A percentile compares a stretch with the other conserved stretches of the same genome.
Conservation (phyloP, 2,797 vertebrate species). For the Rhynchonycteris naso region DNA sequence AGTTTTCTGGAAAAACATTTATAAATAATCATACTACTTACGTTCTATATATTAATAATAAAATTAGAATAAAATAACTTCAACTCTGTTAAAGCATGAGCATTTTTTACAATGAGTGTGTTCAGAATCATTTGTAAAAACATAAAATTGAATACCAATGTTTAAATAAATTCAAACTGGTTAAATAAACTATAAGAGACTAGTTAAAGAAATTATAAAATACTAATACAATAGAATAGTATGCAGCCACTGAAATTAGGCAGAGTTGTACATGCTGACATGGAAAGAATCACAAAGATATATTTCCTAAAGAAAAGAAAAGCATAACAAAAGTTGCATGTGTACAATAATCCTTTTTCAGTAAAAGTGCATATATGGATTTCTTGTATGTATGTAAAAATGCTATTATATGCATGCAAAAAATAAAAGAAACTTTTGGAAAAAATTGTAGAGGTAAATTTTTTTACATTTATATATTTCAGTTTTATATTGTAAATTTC, state of each 20-base stretch:
- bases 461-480: constrained; percentile 19
- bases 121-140: background rate
- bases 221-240: background rate
- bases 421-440: background rate
- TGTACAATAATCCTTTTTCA: background rate
- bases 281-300: background rate
- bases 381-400: background rate
- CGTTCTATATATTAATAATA: background rate
- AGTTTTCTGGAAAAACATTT: background rate
- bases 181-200: background rate
- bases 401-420: background rate
- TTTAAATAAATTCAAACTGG: background rate
- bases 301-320: background rate
- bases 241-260: background rate
- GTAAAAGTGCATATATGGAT: background rate
- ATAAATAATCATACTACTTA: background rate
- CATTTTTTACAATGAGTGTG: background rate
- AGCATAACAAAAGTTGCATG: background rate
- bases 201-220: background rate
- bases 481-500: background rate
- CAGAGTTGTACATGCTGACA: background rate
- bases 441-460: background rate
- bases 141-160: background rate
- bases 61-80: background rate
- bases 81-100: too few species aligned